phyloP scores from a whole-genome alignment of 92 coral and sea anemone species.

The Epizoanthus fatuus region DNA sequence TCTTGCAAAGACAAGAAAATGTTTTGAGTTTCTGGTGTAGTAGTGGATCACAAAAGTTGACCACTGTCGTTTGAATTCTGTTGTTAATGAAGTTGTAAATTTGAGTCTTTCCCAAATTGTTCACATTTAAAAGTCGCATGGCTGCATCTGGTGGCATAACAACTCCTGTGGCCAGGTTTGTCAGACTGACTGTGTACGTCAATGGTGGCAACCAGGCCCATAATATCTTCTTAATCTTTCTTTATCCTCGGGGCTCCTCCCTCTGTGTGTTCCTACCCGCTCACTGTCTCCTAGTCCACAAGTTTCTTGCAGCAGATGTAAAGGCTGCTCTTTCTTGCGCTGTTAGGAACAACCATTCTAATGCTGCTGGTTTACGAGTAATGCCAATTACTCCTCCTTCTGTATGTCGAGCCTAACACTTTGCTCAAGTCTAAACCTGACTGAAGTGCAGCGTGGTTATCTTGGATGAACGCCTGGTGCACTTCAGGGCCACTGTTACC shows the following conservation, averaged over 20 bases:
- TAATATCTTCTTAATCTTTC: conserved; percentile 52
- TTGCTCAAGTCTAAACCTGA: too few species aligned
- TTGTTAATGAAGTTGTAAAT: conserved; percentile 25
- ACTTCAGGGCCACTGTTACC: too few species aligned
- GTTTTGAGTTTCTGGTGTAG: not conserved
- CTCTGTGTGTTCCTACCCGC: conserved; percentile 38
- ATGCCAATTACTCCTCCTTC: too few species aligned
- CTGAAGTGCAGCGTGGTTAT: too few species aligned
- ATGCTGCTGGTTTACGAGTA: not conserved
- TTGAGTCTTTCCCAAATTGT: conserved; percentile 21
- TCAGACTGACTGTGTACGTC: conserved; percentile 21
- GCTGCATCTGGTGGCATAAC: not conserved
- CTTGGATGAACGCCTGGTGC: too few species aligned
- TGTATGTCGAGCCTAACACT: too few species aligned
- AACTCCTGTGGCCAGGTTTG: conserved; percentile 33
- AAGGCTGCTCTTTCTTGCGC: not conserved
- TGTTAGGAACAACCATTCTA: not conserved
- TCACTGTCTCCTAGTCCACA: too few species aligned
- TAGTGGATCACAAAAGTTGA: conserved; percentile 50
- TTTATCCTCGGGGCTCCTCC: conserved; percentile 22
- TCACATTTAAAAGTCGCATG: conserved; percentile 25
- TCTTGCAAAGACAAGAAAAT: not conserved
- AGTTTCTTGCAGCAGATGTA: not conserved
- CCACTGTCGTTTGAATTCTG: conserved; percentile 25
- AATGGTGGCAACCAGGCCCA: conserved; percentile 40